Base-by-base conservation (phyloP, 2,113 vertebrate species). In the Columba janthina region DNA sequence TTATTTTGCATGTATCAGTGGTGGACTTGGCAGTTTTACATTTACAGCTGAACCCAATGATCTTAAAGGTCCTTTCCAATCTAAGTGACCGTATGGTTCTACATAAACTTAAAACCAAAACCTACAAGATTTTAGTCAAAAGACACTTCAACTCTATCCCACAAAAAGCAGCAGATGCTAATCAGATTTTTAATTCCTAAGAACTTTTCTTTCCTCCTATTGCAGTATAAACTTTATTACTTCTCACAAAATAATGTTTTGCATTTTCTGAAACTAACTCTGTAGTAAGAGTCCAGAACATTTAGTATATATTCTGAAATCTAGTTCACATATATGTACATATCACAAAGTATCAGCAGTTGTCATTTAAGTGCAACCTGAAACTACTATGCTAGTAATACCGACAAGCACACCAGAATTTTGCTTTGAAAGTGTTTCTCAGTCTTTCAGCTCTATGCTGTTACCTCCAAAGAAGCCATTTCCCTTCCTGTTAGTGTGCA, bases 321-420 rank as follows among this genome's bases (percentile, higher is more conserved):
- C 18, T 36, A 32, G 10, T 40, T 77, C 34, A n/a, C 9, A 7
- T 1, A 1, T 2, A 7, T 69, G 32, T 31, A 32, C 8, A 5
- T 9, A 57, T 11, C 14, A 24, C 9, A 25, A 36, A 7, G 3
- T 2, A 65, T 2, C 42, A 72, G 42, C 57, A 85, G 36, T 1
- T 70, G 31, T 16, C 56, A 53, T 19, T 65, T 57, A 70, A 40
- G 7, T 54, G 60, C 51, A 74, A 42, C 32, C 48, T 79, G 26
- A 74, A 90, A 31, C 17, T 40, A 15, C 32, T 61, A 28, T 69
- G 38, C 56, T 53, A 31, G 18, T 7, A 36, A n/a, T 19, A 67
- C 34, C 22, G 38, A 67, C 29, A 57, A 64, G 36, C 10, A 51
- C 26, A 51, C 6, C 40, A 50, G 18, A 84, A 50, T 36, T 84